Evolutionary conservation across 2,888 invertebrate species (phyloP).

Genomic region (Pachliopta kotzebuea): DNA sequence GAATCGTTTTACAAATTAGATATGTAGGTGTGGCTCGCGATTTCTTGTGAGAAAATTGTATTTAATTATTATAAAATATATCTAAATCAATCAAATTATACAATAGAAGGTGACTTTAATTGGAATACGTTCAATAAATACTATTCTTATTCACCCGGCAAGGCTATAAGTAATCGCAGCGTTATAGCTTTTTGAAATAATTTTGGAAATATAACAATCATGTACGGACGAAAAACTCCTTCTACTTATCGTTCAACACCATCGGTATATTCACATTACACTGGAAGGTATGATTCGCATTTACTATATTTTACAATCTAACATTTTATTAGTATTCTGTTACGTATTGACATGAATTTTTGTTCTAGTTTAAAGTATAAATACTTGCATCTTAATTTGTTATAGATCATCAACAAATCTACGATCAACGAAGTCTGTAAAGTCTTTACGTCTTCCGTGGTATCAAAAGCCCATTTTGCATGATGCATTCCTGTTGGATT

Average conservation of each 20-base stretch:
- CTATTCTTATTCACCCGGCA: neutral
- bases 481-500: slow-evolving; percentile 89
- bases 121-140: neutral
- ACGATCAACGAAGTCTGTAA: slow-evolving; percentile 88
- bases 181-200: neutral
- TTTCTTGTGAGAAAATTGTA: slow-evolving; percentile 9
- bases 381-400: slow-evolving; percentile 21
- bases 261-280: slow-evolving; percentile 93
- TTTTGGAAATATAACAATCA: slow-evolving; percentile 36
- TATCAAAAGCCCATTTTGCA: slow-evolving; percentile 91
- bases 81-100: neutral
- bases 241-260: slow-evolving; percentile 91
- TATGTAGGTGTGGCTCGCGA: slow-evolving; percentile 22
- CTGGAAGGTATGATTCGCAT: slow-evolving; percentile 77
- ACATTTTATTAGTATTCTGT: neutral
- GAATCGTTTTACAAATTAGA: slow-evolving; percentile 24
- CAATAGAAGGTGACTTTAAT: neutral
- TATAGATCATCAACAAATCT: slow-evolving; percentile 89
- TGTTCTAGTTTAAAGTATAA: neutral
- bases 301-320: neutral
- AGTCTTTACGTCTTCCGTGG: slow-evolving; percentile 91
- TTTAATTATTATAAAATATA: slow-evolving; percentile 5
- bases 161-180: neutral
- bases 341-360: neutral
- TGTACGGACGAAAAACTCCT: slow-evolving; percentile 90